These are phyloP conservation scores for Pygocentrus nattereri DNA, from an alignment of 2,797 vertebrate species.

Conservation along the genomic window DNA sequence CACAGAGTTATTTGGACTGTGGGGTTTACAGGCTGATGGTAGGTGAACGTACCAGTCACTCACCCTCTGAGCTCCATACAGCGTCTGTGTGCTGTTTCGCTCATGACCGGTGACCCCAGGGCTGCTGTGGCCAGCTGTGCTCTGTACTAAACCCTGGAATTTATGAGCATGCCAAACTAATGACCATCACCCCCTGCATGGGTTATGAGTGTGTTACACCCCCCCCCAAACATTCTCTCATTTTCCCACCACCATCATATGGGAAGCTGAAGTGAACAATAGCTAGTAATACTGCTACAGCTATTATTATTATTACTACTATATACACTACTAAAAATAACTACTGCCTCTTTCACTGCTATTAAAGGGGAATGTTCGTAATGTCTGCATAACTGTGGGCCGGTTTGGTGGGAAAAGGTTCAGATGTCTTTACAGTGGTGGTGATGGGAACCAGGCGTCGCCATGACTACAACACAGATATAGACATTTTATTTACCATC, in stretches of 20 bases:
- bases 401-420: too few relatives aligned
- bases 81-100: background rate
- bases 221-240: background rate
- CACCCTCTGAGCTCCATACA: background rate
- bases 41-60: background rate
- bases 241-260: background rate
- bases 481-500: too few relatives aligned
- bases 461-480: too few relatives aligned
- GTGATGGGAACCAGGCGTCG: too few relatives aligned
- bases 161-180: conserved; percentile 80
- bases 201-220: background rate
- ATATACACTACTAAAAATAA: too few relatives aligned
- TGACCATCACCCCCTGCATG: conserved; percentile 61
- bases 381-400: too few relatives aligned
- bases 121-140: conserved; percentile 74
- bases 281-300: background rate
- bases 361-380: too few relatives aligned
- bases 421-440: too few relatives aligned
- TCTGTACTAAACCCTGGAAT: conserved; percentile 72
- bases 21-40: background rate
- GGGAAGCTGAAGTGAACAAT: background rate
- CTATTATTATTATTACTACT: too few relatives aligned
- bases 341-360: too few relatives aligned
- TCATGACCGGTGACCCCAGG: background rate
- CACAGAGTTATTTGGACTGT: too few relatives aligned